Evolutionary conservation across 2,113 vertebrate genomes (phyloP), one percentile per base, ranked within the genome.

Genomic region (Malurus elegans): DNA sequence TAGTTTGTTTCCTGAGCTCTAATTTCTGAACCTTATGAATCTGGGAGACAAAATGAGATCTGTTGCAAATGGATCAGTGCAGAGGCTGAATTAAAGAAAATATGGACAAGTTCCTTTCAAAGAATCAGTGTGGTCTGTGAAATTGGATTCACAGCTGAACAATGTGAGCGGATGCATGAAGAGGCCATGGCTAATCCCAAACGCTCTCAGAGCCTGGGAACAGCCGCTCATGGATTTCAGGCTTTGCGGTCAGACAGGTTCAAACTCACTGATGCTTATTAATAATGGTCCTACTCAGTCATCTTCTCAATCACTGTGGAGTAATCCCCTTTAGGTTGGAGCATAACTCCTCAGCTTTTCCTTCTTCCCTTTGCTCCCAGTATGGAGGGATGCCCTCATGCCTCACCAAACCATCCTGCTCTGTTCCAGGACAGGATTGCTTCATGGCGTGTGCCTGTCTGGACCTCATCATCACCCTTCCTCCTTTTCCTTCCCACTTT

Each of bases 121-220:
- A 72, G 67, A 67, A 67, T 31, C 36, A n/a, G 34, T n/a, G 81
- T 2, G 9, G 62, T 74, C 74, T 92, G 70, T 79, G 79, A 90
- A 94, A 90, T 62, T 6, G 15, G 70, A 82, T 90, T 85, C 91
- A 9, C 3, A 4, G 71, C 78, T 71, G 58, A 47, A 32, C 62
- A 58, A 23, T 14, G 34, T 26, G 26, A 64, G 44, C 1, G 6
- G 32, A 29, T 15, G 76, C 66, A 34, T 14, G 61, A n/a, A 58
- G 79, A 74, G 51, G 47, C 74, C 2, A 5, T 85, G 82, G 42
- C 81, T 88, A 67, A 91, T 79, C 67, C 79, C 66, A 67, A 19
- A 42, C 2, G 1, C 57, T 86, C 83, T 18, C 34, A 2, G 51
- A 47, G 44, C 4, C 14, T 0, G 0, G 47, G 60, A 89, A 10